Evolutionary conservation across 2,888 invertebrate genomes (phyloP), one percentile per base, ranked within the genome.

Genomic region (Sycophila texana): DNA sequence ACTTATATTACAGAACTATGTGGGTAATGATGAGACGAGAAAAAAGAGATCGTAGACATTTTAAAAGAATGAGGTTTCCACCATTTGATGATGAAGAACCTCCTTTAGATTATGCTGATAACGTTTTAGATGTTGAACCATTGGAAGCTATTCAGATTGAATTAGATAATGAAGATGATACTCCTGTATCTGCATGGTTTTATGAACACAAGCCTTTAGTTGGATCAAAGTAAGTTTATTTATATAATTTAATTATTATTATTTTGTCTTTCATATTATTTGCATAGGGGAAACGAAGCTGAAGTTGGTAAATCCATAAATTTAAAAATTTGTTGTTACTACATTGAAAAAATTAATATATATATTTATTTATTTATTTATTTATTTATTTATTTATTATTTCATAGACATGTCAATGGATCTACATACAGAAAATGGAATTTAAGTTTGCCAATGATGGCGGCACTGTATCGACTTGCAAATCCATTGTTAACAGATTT

Each of bases 21-120:
- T 99, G 99, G 99, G 99, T 99, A 85, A 99, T 99, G 99, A 99
- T 99, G 99, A 93, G 99, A 84, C 94, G 99, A 85, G 99, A 99
- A 89, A 99, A 99, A 91, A 93, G 99, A 83, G 99, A 99, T 92
- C 95, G 99, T 89, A 94, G 99, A 49, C 99, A 99, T 90, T 99
- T 99, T 90, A 99, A 99, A 91, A 93, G 99, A 85, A 99, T 99
- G 99, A 93, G 99, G 84, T 99, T 99, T 90, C 99, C 99, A 16
- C 99, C 99, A 0, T 99, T 99, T 90, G 99, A 99, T 90, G 99
- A 99, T 91, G 99, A 99, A 91, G 99, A 99, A 92, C 99, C 99
- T 66, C 99, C 99, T 0, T 92, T 99, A 58, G 99, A 99, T 91
- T 99, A 99, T 90, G 99, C 99, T 10, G 99, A 99, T 90, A 99